Evolutionary conservation across 2,113 vertebrate genomes (phyloP), one percentile per base, ranked within the genome.

Genomic region (Salminus brasiliensis): DNA sequence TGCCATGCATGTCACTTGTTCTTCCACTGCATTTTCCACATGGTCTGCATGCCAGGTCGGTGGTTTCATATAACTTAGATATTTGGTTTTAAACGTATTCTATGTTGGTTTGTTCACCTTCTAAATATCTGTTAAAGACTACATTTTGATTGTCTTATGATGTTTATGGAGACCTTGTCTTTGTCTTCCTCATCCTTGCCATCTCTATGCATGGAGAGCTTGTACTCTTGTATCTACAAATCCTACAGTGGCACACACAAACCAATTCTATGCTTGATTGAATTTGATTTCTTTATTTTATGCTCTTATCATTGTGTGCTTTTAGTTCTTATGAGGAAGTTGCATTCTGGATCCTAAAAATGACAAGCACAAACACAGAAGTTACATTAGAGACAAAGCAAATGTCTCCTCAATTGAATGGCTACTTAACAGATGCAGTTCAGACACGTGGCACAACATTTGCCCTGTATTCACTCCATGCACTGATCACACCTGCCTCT

Each of bases 401-500:
- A 41, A 32, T 15, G 7, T 13, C 11, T 18, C 15, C 30, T 27
- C 3, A 45, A 13, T 41, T 49, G 30, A 27, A 30, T 62, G 55
- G 53, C 76, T 60, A 62, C 67, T 62, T 71, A 71, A 70, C 55
- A 62, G 29, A 71, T 78, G 55, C 41, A 36, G 39, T 34, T 62
- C n/a, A 36, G 30, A 76, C 16, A 3, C 25, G 16, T 30, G 72
- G 21, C 21, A 15, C 59, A 30, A 10, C 9, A 59, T 68, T 62
- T 29, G 34, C n/a, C 7, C 25, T 59, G 32, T 53, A 76, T 80
- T 82, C 65, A 69, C 65, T 69, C 65, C 81, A 86, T 30, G 49
- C 85, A 83, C 66, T 80, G 80, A 74, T 76, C 69, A 87, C 87
- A 85, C 81, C 87, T 81, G 34, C 81, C n/a, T 79, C 62, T 78